Evolutionary conservation across 2,797 vertebrate genomes (phyloP), one percentile per base, ranked within the genome.

Genomic region (Oceanodroma leucorhoa): DNA sequence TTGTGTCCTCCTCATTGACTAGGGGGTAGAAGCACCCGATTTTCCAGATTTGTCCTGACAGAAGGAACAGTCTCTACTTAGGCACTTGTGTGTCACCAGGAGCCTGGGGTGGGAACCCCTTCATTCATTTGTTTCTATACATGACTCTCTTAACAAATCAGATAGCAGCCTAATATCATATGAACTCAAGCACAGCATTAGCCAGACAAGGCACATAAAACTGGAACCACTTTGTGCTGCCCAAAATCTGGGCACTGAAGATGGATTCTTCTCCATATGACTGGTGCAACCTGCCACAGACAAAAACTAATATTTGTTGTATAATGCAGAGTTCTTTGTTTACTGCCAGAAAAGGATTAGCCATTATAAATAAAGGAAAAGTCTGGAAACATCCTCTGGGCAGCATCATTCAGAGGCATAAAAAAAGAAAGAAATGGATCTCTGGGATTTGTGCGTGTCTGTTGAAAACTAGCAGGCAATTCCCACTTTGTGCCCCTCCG

Each of bases 1-100:
- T 14, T 53, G 21, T 54, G 6, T 22, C 4, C 7, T 62, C 15
- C 62, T 58, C 29, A 58, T 38, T 66, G 32, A 26, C 38, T 65
- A 41, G 29, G 8, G 9, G 6, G 3, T 24, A n/a, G 22, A 41
- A 76, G 9, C 14, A 50, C 32, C 2, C 1, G 0, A 1, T 55
- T 89, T 81, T 90, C 36, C 53, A 53, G 20, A 40, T 69, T 45
- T 89, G 10, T 84, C 18, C 36, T 27, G 11, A 29, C 9, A 58
- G n/a, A 62, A 76, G 43, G 19, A 82, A 32, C 1, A 1, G 3
- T 66, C 88, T 90, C 41, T 75, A 20, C 14, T 50, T 61, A 60
- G 7, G 23, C 46, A 65, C 41, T 50, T 41, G 6, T 58, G 8
- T 36, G 43, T 21, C 13, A 9, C 7, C 16, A 86, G 61, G n/a